A percentile compares a stretch with the other conserved stretches of the same genome.
These are phyloP conservation scores for Callipepla squamata DNA, from an alignment of 2,113 vertebrate genomes.

Conservation along the genomic window DNA sequence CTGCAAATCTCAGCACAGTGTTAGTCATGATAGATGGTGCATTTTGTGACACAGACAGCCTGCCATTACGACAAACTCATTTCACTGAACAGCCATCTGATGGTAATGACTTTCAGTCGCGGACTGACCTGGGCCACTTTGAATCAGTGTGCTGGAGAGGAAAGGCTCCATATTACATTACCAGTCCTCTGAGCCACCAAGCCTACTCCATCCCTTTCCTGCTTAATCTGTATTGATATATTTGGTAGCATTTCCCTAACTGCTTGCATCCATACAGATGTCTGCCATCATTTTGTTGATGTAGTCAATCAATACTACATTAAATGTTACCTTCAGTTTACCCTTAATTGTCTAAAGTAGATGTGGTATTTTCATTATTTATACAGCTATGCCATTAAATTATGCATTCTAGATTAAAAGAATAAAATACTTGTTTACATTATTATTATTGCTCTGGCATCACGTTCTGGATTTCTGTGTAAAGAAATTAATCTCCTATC, in stretches of 20 bases:
- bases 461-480: slow-evolving; percentile 68
- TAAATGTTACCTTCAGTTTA: slow-evolving; percentile 69
- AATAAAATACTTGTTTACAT: slow-evolving; percentile 63
- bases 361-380: slow-evolving; percentile 71
- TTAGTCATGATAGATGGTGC: slow-evolving; percentile 41
- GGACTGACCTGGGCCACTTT: slow-evolving; percentile 23
- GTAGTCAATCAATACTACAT: slow-evolving; percentile 68
- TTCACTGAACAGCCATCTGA: slow-evolving; percentile 8
- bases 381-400: slow-evolving; percentile 60
- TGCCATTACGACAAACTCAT: slow-evolving; percentile 39
- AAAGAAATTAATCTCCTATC: slow-evolving; percentile 68
- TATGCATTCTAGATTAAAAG: slow-evolving; percentile 66
- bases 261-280: slow-evolving; percentile 61
- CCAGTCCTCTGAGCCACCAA: slow-evolving; percentile 27
- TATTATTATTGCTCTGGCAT: slow-evolving; percentile 66
- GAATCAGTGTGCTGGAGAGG: slow-evolving; percentile 1
- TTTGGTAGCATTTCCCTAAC: slow-evolving; percentile 60
- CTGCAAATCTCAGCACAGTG: not conserved
- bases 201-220: slow-evolving; percentile 8
- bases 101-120: slow-evolving; percentile 52
- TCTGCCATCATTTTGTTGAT: slow-evolving; percentile 56
- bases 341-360: slow-evolving; percentile 68
- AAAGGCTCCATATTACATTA: slow-evolving; percentile 54
- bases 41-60: slow-evolving; percentile 40
- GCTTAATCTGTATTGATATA: slow-evolving; percentile 59